These are phyloP conservation scores for Dorcus parallelipipedus DNA, from an alignment of 2,888 invertebrate species.

Conservation along the genomic window DNA sequence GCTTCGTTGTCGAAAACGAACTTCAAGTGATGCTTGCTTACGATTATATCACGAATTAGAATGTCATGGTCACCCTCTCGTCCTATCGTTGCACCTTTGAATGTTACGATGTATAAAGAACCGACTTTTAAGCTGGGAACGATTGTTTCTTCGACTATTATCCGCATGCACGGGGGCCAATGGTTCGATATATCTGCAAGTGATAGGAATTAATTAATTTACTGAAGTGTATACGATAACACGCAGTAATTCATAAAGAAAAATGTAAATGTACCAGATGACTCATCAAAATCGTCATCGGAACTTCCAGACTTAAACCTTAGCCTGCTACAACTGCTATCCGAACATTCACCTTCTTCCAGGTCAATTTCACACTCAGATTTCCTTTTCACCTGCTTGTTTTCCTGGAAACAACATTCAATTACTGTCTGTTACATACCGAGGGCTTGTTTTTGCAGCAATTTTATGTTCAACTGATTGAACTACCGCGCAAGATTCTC, in stretches of 20 bases:
- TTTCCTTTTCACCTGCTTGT: slow-evolving; percentile 34
- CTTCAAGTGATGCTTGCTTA: slow-evolving; percentile 72
- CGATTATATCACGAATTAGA: slow-evolving; percentile 72
- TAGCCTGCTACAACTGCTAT: slow-evolving; percentile 43
- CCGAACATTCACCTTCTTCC: slow-evolving; percentile 69
- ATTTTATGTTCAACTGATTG: slow-evolving; percentile 50
- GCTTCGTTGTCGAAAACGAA: slow-evolving; percentile 63
- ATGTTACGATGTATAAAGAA: slow-evolving; percentile 78
- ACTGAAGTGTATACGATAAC: neutral
- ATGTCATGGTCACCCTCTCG: slow-evolving; percentile 79
- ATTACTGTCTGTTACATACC: slow-evolving; percentile 53
- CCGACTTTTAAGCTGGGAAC: slow-evolving; percentile 69
- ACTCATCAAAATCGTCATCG: slow-evolving; percentile 10
- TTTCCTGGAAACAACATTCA: slow-evolving; percentile 44
- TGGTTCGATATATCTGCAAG: slow-evolving; percentile 66
- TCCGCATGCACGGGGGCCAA: slow-evolving; percentile 84
- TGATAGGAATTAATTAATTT: neutral
- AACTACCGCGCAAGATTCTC: slow-evolving; percentile 45
- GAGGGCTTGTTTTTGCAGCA: slow-evolving; percentile 52
- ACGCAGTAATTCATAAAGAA: neutral
- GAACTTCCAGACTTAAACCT: slow-evolving; percentile 22
- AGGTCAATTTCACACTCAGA: slow-evolving; percentile 41
- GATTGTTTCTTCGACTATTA: slow-evolving; percentile 76
- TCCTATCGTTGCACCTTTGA: slow-evolving; percentile 83
- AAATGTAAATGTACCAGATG: neutral